phyloP scores from a whole-genome alignment of 1,140 invertebrate species.

The Reticulitermes speratus region DNA sequence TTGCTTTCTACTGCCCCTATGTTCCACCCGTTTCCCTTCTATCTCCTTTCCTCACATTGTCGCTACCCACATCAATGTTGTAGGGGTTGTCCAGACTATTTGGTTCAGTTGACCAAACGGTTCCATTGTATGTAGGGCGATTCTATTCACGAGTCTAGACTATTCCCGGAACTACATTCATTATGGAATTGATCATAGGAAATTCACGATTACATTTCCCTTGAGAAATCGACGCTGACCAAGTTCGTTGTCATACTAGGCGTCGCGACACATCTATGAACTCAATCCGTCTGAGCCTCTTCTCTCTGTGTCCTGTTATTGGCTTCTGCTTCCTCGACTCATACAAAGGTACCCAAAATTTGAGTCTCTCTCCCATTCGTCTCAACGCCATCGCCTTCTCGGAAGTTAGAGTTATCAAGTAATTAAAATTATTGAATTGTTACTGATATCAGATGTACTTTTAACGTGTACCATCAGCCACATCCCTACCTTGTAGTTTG shows the following conservation, averaged over 20 bases:
- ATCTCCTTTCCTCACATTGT: not conserved
- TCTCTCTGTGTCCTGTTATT: not conserved
- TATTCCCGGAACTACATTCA: too few relatives aligned
- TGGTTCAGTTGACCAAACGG: not conserved
- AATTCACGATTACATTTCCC: not conserved
- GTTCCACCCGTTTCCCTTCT: too few relatives aligned
- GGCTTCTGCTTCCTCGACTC: not conserved
- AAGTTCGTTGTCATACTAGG: too few relatives aligned
- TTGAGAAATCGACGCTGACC: not conserved
- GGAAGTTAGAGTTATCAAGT: not conserved
- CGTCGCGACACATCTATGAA: not conserved
- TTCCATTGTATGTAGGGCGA: too few relatives aligned
- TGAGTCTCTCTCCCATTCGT: not conserved
- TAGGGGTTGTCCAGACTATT: not conserved
- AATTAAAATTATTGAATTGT: not conserved
- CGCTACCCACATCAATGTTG: not conserved
- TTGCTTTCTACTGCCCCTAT: too few relatives aligned
- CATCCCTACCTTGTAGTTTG: too few relatives aligned
- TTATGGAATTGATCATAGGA: not conserved
- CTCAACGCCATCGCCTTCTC: too few relatives aligned
- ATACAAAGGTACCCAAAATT: not conserved
- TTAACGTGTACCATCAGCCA: too few relatives aligned
- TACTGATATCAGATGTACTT: not conserved
- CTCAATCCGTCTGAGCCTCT: not conserved
- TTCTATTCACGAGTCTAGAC: too few relatives aligned